A percentile compares a stretch with the other conserved stretches of the same genome.
phyloP scores from a whole-genome alignment of 30 jellyfish, hydroid and myxozoan species.

The Cassiopea andromeda region DNA sequence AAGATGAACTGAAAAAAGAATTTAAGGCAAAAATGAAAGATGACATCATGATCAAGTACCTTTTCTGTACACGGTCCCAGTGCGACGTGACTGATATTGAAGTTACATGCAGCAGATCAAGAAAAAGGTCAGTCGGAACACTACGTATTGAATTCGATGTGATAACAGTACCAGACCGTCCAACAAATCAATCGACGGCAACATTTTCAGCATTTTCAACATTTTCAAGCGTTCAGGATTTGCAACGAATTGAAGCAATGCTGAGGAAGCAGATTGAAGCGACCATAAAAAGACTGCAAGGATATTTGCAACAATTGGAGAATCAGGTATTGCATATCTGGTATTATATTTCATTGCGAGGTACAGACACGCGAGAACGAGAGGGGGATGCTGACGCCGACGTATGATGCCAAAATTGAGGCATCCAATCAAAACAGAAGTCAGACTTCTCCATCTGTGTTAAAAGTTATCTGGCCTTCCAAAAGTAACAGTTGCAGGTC shows the following conservation, averaged over 20 bases:
- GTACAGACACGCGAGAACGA: too few relatives aligned
- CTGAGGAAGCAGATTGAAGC: conserved; percentile 13
- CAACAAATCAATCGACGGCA: not conserved
- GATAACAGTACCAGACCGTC: conserved; percentile 6
- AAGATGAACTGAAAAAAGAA: conserved; percentile 39
- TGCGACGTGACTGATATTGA: conserved; percentile 54
- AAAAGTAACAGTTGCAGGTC: too few relatives aligned
- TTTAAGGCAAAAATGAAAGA: conserved; percentile 42
- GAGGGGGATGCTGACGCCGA: too few relatives aligned
- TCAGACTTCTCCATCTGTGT: too few relatives aligned
- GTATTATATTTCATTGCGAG: too few relatives aligned
- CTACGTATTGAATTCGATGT: conserved; percentile 11
- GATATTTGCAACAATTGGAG: not conserved
- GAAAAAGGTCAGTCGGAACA: conserved; percentile 48
- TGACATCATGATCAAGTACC: conserved; percentile 38
- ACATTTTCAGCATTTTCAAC: conserved; percentile 18
- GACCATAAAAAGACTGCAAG: conserved; percentile 10
- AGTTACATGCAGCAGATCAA: conserved; percentile 52
- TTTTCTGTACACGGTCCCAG: conserved; percentile 33
- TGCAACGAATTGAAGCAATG: conserved; percentile 45
- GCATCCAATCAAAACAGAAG: too few relatives aligned
- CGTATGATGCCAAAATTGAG: too few relatives aligned
- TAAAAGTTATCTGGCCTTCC: too few relatives aligned
- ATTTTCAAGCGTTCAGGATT: conserved; percentile 32
- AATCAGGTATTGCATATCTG: conserved; percentile 4